Evolutionary conservation across 1,140 invertebrate genomes (phyloP).

Genomic region (Aphaenogaster floridana): DNA sequence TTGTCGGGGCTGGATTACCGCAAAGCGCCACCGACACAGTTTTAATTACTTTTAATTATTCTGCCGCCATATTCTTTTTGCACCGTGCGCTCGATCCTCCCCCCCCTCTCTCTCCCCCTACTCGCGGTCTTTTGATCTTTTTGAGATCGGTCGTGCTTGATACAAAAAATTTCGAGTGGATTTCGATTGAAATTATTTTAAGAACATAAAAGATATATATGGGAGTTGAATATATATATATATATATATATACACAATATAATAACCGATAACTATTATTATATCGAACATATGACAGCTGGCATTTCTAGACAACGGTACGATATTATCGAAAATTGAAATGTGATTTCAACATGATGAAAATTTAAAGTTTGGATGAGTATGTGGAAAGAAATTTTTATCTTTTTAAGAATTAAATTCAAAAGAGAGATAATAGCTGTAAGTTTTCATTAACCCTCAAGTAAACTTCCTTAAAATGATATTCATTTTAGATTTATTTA

Average conservation of each 20-base stretch:
- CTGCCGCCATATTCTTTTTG: conserved; percentile 32
- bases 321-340: conserved; percentile 1
- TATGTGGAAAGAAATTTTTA: not conserved
- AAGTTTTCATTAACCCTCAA: not conserved
- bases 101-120: no score
- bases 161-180: conserved; percentile 50
- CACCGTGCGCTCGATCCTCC: not conserved
- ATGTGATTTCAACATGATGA: not conserved
- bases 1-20: conserved; percentile 76
- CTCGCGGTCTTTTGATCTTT: conserved; percentile 26
- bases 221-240: not conserved
- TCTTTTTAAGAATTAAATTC: not conserved
- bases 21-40: conserved; percentile 52
- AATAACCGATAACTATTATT: conserved; percentile 2
- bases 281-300: not conserved
- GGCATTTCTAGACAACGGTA: not conserved
- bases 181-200: conserved; percentile 10
- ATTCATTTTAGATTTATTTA: not conserved
- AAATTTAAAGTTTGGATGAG: not conserved
- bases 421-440: not conserved
- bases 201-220: not conserved
- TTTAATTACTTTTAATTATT: conserved; percentile 82
- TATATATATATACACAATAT: no score
- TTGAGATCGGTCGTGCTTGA: conserved; percentile 7
- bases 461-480: not conserved